phyloP scores from a whole-genome alignment of 1,140 invertebrate species.

The Lepidostoma basale region DNA sequence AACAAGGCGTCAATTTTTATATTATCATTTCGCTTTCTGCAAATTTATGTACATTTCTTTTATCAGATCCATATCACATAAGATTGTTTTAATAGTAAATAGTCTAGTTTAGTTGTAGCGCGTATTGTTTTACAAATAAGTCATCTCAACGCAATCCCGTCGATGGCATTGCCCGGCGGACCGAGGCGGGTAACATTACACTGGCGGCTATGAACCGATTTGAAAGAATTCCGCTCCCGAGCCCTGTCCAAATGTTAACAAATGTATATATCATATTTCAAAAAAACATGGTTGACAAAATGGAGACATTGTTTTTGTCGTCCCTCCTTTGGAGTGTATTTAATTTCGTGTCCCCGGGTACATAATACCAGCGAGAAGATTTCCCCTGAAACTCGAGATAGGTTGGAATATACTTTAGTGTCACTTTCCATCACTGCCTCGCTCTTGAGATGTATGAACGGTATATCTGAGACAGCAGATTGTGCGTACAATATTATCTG shows the following conservation, averaged over 20 bases:
- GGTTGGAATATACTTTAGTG: slow-evolving; percentile 28
- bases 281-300: slow-evolving; percentile 38
- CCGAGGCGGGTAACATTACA: slow-evolving; percentile 23
- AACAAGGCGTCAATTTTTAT: no score
- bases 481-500: no score
- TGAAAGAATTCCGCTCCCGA: slow-evolving; percentile 14
- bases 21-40: no score
- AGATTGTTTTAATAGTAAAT: no score
- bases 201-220: neutral
- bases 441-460: no score
- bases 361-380: slow-evolving; percentile 34
- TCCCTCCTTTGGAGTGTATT: slow-evolving; percentile 27
- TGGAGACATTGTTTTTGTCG: slow-evolving; percentile 31
- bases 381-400: slow-evolving; percentile 32
- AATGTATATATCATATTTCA: slow-evolving; percentile 34
- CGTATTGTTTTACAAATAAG: no score
- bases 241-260: slow-evolving; percentile 28
- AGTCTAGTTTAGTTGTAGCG: no score
- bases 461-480: no score
- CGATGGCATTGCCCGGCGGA: no score
- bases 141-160: no score
- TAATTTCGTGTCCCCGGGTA: slow-evolving; percentile 30
- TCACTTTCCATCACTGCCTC: slow-evolving; percentile 26
- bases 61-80: no score
- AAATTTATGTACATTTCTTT: no score